A percentile compares a stretch with the other conserved stretches of the same genome.
These are phyloP conservation scores for Idaea biselata DNA, from an alignment of 2,888 invertebrate species.

Conservation along the genomic window DNA sequence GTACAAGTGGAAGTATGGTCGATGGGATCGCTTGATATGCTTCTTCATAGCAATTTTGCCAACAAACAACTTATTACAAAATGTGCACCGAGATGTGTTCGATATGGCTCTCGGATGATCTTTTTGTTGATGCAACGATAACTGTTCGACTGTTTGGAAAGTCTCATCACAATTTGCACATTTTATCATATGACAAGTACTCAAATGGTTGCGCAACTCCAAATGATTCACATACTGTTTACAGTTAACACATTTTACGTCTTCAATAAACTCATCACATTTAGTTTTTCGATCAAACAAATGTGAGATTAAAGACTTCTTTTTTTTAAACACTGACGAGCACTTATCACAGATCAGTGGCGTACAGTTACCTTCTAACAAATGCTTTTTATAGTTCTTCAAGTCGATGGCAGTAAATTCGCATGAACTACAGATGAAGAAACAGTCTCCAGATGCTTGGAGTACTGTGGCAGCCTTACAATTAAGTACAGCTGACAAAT, in stretches of 20 bases:
- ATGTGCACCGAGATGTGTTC: constrained; percentile 46
- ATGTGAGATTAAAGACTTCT: constrained; percentile 36
- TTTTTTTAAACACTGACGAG: constrained; percentile 37
- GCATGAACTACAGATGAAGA: constrained; percentile 40
- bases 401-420: constrained; percentile 26
- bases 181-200: neutral
- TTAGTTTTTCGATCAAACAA: constrained; percentile 14
- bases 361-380: constrained; percentile 35
- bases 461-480: constrained; percentile 35
- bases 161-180: constrained; percentile 35
- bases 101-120: constrained; percentile 43
- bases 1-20: constrained; percentile 46
- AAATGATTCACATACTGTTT: neutral
- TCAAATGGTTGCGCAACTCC: neutral
- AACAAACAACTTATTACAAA: constrained; percentile 54
- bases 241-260: neutral
- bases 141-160: constrained; percentile 41
- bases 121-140: constrained; percentile 46
- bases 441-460: constrained; percentile 5
- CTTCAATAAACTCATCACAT: constrained; percentile 16
- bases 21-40: constrained; percentile 53
- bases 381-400: constrained; percentile 43
- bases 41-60: constrained; percentile 45
- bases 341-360: constrained; percentile 46
- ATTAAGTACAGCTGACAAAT: constrained; percentile 50